A percentile compares a stretch with the other conserved stretches of the same genome.
phyloP scores from a whole-genome alignment of 2,888 invertebrate genomes.

The Drosophila kambysellisi region DNA sequence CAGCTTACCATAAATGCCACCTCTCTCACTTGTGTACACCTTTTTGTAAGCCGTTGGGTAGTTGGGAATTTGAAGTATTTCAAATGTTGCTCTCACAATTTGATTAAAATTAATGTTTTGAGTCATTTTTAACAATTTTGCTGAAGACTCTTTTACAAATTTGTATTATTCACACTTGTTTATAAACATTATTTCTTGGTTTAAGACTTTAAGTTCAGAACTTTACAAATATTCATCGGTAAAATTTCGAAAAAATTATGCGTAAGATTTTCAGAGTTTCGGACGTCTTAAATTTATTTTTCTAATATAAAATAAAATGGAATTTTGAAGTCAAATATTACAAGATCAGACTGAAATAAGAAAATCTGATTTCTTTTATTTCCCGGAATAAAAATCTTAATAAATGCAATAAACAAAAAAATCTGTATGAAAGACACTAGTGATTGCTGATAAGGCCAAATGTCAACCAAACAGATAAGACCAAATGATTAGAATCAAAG shows the following conservation, averaged over 20 bases:
- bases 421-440: neutral
- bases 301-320: neutral
- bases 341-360: neutral
- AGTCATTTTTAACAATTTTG: constrained; percentile 1
- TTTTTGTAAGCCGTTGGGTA: neutral
- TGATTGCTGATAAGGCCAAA: neutral
- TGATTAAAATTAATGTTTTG: constrained; percentile 6
- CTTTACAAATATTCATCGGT: neutral
- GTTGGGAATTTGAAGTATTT: neutral
- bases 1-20: constrained; percentile 61
- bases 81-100: neutral
- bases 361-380: neutral
- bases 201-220: neutral
- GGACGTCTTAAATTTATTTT: neutral
- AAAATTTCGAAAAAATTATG: neutral
- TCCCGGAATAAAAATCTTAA: neutral
- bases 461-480: neutral
- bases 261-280: neutral
- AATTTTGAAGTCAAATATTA: neutral
- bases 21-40: constrained; percentile 1
- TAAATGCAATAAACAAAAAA: neutral
- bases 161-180: neutral
- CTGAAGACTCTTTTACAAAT: neutral
- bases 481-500: neutral
- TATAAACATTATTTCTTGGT: neutral